Evolutionary conservation across 2,888 invertebrate species (phyloP), one percentile per base, ranked within the genome.

Genomic region (Plutella xylostella): DNA sequence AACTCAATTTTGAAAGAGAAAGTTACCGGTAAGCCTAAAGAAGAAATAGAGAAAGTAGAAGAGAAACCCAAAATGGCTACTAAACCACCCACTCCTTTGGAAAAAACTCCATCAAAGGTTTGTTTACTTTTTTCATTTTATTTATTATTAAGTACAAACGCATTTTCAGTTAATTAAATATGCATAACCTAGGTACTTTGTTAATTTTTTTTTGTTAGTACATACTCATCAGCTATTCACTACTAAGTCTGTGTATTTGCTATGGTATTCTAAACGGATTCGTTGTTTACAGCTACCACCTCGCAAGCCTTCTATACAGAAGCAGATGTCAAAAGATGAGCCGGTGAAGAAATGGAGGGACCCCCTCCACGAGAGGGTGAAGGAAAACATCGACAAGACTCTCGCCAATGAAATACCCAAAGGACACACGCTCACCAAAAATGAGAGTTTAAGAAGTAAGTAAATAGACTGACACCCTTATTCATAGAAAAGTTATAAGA

Each of bases 361-460:
- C 47, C 85, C 85, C 7, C 62, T 85, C 17, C 79, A 79, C 52
- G 85, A 85, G 52, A 71, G 84, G 39, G 84, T 83, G 25, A 84
- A 85, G 60, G 84, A 85, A 45, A 85, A 82, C 50, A 85, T 85
- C 45, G 85, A 85, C 58, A 85, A 83, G 58, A 84, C 85, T 17
- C 57, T 85, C 25, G 72, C 71, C 17, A 83, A 84, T 53, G 85
- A 85, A 49, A 61, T 72, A 17, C 85, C 85, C 1, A 85, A 84
- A 55, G 85, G 85, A 41, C 85, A 85, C 55, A 85, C 85, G 4
- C 64, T 85, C 37, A 85, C 80, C 15, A 85, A 85, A 55, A 85
- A 85, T 56, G 85, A 85, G 50, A 85, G 85, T 51, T 75, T 85
- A 48, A 70, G 85, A 68, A 85, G 85, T 85, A 60, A 78, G 84